Percentiles rank a stretch among this genome's conserved stretches.
phyloP scores from a whole-genome alignment of 2,113 vertebrate genomes.

The human (Homo sapiens) region DNA sequence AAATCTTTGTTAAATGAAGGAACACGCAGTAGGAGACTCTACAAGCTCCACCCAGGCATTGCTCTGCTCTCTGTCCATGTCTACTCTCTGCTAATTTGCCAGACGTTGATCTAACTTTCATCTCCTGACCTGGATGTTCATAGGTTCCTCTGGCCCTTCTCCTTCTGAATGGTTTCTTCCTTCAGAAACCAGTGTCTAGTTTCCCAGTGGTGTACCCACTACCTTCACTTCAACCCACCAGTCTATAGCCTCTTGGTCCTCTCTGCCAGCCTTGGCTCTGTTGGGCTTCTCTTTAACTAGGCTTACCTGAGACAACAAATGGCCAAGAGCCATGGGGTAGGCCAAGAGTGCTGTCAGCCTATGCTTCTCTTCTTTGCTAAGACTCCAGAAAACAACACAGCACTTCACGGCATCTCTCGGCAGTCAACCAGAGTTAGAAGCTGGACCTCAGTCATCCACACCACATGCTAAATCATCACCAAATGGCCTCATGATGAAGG shows the following conservation, averaged over 20 bases:
- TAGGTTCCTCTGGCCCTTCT: neutral
- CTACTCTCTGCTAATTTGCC: neutral
- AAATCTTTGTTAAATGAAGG: neutral
- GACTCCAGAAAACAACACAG: neutral
- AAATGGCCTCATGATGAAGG: neutral
- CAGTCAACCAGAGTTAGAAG: neutral
- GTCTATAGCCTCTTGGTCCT: neutral
- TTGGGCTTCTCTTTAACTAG: neutral
- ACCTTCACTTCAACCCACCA: neutral
- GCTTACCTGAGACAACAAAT: too few relatives aligned
- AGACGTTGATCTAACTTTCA: neutral
- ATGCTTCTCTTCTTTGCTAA: neutral
- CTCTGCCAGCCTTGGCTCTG: neutral
- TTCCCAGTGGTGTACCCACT: neutral
- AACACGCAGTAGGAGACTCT: neutral
- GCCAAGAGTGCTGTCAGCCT: neutral
- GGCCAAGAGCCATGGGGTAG: neutral
- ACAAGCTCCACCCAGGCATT: too few relatives aligned
- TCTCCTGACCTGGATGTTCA: neutral
- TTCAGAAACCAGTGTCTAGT: neutral
- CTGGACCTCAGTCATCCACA: neutral
- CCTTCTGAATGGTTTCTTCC: neutral
- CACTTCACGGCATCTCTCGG: neutral
- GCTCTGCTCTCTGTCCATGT: neutral
- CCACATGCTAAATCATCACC: neutral